Evolutionary conservation across 2,113 vertebrate genomes (phyloP).

Genomic region (Tupaia tana): DNA sequence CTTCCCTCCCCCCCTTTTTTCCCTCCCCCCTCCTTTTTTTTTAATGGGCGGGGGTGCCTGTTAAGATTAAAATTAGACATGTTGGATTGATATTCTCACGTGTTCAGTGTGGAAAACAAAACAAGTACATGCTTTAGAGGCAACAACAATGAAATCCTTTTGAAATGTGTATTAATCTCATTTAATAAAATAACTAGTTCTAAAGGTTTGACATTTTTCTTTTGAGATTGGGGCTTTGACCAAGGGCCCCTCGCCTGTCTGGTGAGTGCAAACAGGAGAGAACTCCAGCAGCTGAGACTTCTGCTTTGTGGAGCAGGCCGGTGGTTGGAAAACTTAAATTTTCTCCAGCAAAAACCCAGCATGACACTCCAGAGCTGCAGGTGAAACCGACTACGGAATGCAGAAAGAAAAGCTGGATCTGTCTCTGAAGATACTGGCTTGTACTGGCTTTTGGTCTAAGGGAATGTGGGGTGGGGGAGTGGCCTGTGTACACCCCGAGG

Average conservation of each 20-base stretch:
- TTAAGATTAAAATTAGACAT: conserved; percentile 77
- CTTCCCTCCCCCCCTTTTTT: neutral
- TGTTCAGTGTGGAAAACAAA: conserved; percentile 80
- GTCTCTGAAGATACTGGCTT: conserved; percentile 53
- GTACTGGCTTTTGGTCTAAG: conserved; percentile 31
- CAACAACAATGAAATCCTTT: conserved; percentile 76
- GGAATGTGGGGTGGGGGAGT: neutral
- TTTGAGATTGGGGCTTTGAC: conserved; percentile 78
- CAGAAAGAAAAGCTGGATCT: conserved; percentile 53
- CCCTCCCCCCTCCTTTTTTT: neutral
- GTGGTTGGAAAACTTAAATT: conserved; percentile 27
- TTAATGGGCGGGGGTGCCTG: conserved; percentile 70
- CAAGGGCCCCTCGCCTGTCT: conserved; percentile 65
- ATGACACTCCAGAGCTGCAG: conserved; percentile 45
- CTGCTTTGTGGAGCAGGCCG: conserved; percentile 43
- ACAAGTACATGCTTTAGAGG: conserved; percentile 70
- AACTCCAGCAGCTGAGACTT: conserved; percentile 45
- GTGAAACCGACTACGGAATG: conserved; percentile 36
- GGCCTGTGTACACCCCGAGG: neutral
- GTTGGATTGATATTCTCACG: conserved; percentile 77
- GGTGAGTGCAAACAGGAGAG: conserved; percentile 63
- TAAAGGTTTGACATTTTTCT: conserved; percentile 83
- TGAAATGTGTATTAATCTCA: conserved; percentile 83
- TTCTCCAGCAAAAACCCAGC: conserved; percentile 55
- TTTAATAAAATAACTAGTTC: conserved; percentile 85